phyloP scores from a whole-genome alignment of 2,113 vertebrate species.

The Eptesicus fuscus region DNA sequence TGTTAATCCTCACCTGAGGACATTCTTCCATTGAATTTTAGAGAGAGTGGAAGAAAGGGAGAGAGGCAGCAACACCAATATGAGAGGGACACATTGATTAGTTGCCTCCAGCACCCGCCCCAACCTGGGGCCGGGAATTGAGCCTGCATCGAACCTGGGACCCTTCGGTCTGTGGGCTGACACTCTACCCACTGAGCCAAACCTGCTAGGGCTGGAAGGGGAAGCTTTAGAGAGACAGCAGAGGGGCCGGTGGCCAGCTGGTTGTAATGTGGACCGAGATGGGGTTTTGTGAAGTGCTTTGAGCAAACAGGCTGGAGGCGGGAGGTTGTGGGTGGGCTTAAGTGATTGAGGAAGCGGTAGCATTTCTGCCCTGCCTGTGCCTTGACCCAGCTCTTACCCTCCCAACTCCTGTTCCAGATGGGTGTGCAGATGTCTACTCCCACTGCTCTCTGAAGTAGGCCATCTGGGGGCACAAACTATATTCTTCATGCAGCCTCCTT shows the following conservation, averaged over 20 bases:
- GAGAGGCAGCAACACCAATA: too few relatives aligned
- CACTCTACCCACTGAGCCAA: too few relatives aligned
- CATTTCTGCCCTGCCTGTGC: neutral
- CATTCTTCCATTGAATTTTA: too few relatives aligned
- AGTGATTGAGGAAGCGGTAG: neutral
- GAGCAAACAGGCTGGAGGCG: neutral
- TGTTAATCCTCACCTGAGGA: too few relatives aligned
- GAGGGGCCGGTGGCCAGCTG: neutral
- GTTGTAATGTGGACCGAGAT: too few relatives aligned
- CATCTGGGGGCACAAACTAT: neutral
- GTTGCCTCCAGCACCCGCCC: too few relatives aligned
- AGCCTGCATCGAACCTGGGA: too few relatives aligned
- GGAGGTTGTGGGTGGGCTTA: neutral
- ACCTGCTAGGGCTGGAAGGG: too few relatives aligned
- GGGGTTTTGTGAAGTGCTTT: neutral
- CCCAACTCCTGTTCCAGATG: fast-evolving
- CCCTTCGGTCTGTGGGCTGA: too few relatives aligned
- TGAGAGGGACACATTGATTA: too few relatives aligned
- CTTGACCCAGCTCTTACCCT: neutral
- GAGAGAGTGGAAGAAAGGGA: too few relatives aligned
- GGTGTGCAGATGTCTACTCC: neutral
- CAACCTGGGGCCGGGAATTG: too few relatives aligned
- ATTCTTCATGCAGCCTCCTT: neutral
- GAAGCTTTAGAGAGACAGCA: neutral
- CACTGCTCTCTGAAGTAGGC: neutral